Conservation (phyloP, 2,888 invertebrate species). For the Hyalella azteca region DNA sequence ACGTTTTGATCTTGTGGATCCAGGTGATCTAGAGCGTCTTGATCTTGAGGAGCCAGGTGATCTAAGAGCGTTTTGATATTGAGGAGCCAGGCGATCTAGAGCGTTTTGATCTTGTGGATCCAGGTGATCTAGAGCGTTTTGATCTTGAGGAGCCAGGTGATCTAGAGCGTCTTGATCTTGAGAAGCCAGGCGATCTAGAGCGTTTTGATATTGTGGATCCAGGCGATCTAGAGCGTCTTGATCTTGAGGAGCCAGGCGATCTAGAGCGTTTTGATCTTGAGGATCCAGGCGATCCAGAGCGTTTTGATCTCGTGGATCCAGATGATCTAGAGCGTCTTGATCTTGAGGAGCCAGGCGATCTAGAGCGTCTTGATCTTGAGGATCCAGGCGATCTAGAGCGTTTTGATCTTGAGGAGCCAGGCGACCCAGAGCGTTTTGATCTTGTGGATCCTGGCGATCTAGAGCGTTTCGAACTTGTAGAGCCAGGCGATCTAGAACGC, state of each 20-base stretch:
- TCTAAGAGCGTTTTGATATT: not conserved
- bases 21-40: not conserved
- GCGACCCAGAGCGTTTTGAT: not conserved
- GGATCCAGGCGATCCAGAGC: not conserved
- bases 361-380: no score
- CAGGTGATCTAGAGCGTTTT: not conserved
- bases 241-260: not conserved
- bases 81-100: not conserved
- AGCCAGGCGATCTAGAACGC: not conserved
- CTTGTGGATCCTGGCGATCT: not conserved
- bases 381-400: not conserved
- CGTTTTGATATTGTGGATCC: not conserved
- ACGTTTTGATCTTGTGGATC: not conserved
- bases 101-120: not conserved
- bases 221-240: not conserved
- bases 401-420: not conserved
- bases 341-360: no score
- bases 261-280: not conserved
- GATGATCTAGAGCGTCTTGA: slow-evolving; percentile 2
- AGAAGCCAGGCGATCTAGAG: not conserved
- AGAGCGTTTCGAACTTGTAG: not conserved
- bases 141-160: not conserved
- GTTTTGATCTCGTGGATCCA: not conserved
- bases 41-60: not conserved
- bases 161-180: not conserved